Evolutionary conservation across 1,140 invertebrate species (phyloP).

Genomic region (Akabosia matsudoensis): DNA sequence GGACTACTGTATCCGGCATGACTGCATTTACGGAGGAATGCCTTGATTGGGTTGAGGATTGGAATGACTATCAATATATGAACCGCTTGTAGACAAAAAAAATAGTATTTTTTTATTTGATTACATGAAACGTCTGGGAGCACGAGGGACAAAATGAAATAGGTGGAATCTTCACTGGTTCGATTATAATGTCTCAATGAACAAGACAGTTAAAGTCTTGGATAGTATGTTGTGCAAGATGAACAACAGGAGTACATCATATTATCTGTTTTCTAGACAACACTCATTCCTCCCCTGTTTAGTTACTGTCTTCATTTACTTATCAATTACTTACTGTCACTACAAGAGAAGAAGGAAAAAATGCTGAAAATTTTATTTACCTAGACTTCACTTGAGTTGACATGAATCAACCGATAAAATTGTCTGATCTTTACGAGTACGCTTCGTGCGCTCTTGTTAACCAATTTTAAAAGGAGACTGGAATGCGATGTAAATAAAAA

Average conservation of each 20-base stretch:
- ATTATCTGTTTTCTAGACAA: not conserved
- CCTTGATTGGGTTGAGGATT: not conserved
- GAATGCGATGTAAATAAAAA: not conserved
- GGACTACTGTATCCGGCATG: not conserved
- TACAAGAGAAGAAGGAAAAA: not conserved
- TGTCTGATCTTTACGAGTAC: not conserved
- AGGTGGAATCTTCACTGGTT: not conserved
- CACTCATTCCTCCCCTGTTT: not conserved
- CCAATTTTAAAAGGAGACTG: not conserved
- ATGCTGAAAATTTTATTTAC: slow-evolving; percentile 9
- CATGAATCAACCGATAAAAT: slow-evolving; percentile 11
- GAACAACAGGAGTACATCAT: not conserved
- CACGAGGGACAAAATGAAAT: not conserved
- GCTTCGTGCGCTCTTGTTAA: not conserved
- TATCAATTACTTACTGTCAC: not conserved
- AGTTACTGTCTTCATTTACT: not conserved
- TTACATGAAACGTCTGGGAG: not conserved
- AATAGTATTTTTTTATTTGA: too few species aligned
- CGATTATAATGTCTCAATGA: not conserved
- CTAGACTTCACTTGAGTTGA: not conserved
- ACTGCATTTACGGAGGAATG: not conserved
- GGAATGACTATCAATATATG: not conserved
- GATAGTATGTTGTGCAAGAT: not conserved
- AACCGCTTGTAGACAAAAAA: not conserved
- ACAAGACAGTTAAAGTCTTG: not conserved